Conservation (phyloP, 2,888 invertebrate genomes). For the Tetanocera ferruginea region DNA sequence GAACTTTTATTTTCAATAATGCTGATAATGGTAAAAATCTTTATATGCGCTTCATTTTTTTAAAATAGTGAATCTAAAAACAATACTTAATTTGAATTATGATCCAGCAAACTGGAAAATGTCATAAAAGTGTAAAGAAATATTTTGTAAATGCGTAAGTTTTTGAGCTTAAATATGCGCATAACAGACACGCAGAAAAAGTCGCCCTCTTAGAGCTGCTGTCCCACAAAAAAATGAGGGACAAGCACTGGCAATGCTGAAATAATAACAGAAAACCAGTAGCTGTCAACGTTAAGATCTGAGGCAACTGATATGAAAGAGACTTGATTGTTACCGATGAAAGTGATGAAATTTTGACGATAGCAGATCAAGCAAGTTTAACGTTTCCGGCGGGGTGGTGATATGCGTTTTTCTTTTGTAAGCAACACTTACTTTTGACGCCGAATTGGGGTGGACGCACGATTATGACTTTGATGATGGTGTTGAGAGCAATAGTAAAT, state of each 20-base stretch:
- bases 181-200: too few relatives aligned
- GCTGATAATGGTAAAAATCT: too few relatives aligned
- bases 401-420: not conserved
- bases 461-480: not conserved
- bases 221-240: not conserved
- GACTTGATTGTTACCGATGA: conserved; percentile 2
- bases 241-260: not conserved
- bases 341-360: not conserved
- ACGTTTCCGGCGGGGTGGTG: conserved; percentile 24
- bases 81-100: not conserved
- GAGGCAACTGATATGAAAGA: conserved; percentile 1
- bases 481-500: not conserved
- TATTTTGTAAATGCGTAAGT: not conserved
- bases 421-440: conserved; percentile 1
- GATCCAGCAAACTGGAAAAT: not conserved
- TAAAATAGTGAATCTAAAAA: not conserved
- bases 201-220: not conserved
- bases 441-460: too few relatives aligned
- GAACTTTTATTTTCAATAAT: too few relatives aligned
- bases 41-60: too few relatives aligned
- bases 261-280: not conserved
- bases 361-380: not conserved
- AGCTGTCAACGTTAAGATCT: conserved; percentile 22
- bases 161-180: too few relatives aligned
- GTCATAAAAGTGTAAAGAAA: not conserved